Conservation (phyloP, 2,888 invertebrate genomes). For the Argyresthia goedartella region DNA sequence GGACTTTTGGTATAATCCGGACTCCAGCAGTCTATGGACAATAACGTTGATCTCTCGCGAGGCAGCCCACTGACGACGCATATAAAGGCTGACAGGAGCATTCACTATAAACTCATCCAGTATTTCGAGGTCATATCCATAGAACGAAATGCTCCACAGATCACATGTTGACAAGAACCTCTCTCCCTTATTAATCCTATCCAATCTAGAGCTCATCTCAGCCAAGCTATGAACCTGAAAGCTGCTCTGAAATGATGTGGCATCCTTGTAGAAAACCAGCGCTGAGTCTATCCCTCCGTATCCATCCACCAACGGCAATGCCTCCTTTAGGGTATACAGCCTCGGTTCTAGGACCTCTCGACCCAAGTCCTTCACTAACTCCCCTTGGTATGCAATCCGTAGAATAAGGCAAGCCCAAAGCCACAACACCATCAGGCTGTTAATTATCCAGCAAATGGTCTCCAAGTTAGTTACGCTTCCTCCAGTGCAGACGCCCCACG, state of each 20-base stretch:
- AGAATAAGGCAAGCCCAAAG: conserved; percentile 41
- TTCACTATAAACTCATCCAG: conserved; percentile 21
- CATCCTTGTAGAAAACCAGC: conserved; percentile 19
- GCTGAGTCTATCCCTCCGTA: conserved; percentile 27
- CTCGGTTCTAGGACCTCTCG: conserved; percentile 27
- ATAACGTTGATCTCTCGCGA: conserved; percentile 19
- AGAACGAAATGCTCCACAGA: conserved; percentile 13
- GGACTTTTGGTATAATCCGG: conserved; percentile 19
- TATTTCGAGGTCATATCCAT: conserved; percentile 23
- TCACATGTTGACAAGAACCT: conserved; percentile 27
- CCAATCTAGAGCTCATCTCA: conserved; percentile 17
- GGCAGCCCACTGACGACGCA: conserved; percentile 41
- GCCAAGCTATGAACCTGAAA: conserved; percentile 17
- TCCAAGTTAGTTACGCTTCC: conserved; percentile 23
- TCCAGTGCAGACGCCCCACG: conserved; percentile 34
- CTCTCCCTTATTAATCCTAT: conserved; percentile 25
- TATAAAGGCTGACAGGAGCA: conserved; percentile 22
- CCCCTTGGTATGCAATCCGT: conserved; percentile 39
- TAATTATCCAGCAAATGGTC: conserved; percentile 25
- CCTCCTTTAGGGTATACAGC: conserved; percentile 23
- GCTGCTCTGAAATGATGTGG: conserved; percentile 20
- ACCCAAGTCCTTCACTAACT: conserved; percentile 31
- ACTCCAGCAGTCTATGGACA: conserved; percentile 22
- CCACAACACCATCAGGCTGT: conserved; percentile 33
- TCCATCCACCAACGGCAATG: conserved; percentile 23